These are phyloP conservation scores for Sebastes itinus DNA, from an alignment of 2,797 vertebrate genomes.

Conservation along the genomic window DNA sequence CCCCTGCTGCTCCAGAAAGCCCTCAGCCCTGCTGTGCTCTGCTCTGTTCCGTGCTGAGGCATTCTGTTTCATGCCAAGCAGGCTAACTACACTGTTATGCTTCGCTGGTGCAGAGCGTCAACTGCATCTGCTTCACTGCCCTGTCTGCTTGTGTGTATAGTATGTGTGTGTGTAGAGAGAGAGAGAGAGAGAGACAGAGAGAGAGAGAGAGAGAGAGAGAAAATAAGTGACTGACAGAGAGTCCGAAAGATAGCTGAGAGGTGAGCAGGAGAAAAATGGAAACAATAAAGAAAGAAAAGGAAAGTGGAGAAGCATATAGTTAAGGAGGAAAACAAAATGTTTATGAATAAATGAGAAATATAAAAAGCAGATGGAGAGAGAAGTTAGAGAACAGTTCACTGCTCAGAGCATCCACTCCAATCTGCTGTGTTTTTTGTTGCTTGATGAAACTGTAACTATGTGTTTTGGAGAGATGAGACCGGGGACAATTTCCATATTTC, in stretches of 20 bases:
- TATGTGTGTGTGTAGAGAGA: not conserved
- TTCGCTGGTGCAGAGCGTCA: conserved; percentile 74
- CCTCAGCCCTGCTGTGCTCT: conserved; percentile 54
- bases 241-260: not conserved
- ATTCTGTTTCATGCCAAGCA: conserved; percentile 75
- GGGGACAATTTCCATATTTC: not conserved
- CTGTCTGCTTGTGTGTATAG: conserved; percentile 29
- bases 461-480: conserved; percentile 21
- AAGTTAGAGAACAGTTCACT: conserved; percentile 18
- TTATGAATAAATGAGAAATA: not conserved
- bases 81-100: conserved; percentile 75
- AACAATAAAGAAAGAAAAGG: not conserved
- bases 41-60: conserved; percentile 57
- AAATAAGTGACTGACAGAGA: conserved; percentile 14
- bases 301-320: not conserved
- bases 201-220: conserved; percentile 16
- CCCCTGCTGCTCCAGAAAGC: conserved; percentile 46
- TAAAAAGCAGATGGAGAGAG: conserved; percentile 11
- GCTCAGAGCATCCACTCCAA: conserved; percentile 19
- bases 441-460: conserved; percentile 5
- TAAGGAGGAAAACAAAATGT: not conserved
- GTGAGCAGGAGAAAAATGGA: not conserved
- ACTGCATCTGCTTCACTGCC: conserved; percentile 65
- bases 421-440: not conserved
- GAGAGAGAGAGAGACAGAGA: not conserved